Evolutionary conservation across 2,888 invertebrate species (phyloP), one percentile per base, ranked within the genome.

Genomic region (Stramonita haemastoma): DNA sequence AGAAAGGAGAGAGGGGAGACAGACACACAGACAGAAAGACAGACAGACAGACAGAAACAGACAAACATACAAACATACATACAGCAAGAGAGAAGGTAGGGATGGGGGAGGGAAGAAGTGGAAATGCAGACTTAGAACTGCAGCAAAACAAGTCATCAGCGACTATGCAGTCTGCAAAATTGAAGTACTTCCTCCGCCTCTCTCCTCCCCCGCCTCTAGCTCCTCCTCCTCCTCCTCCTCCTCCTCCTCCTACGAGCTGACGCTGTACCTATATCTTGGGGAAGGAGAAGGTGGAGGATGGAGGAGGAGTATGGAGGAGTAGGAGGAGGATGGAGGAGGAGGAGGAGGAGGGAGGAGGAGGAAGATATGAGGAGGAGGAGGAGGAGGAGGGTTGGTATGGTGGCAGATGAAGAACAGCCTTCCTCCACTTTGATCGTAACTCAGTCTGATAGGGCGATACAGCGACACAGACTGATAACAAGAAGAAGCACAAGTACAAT

Each of bases 41-140:
- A 79, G 87, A 22, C 17, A 87, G 87, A 87, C 5, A 66, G 87
- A 87, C 70, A 87, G 29, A 26, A 46, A 86, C 6, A 86, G 57
- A 86, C 11, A 11, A 26, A 70, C 17, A 70, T 5, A 70, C 22
- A 70, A 22, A 70, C 17, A 26, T 5, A 29, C 22, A 73, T 17
- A 73, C n/a, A 73, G 73, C 1, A 2, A 29, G 29, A 11, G 29
- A 29, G 29, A 26, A n/a, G n/a, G 29, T 11, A n/a, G 26, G 29
- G n/a, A 73, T 11, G 73, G 26, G n/a, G 26, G 73, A 73, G 73
- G 26, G 70, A 70, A 22, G 22, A 22, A 73, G 73, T 22, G 29
- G n/a, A 73, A n/a, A 15, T 22, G 19, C 60, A 60, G 22, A 60
- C 60, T 19, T 19, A 22, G 15, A 22, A 60, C 60, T 60, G 22